A percentile compares a stretch with the other conserved stretches of the same genome.
These are phyloP conservation scores for Margaritifera margaritifera DNA, from an alignment of 2,888 invertebrate species.

Conservation along the genomic window DNA sequence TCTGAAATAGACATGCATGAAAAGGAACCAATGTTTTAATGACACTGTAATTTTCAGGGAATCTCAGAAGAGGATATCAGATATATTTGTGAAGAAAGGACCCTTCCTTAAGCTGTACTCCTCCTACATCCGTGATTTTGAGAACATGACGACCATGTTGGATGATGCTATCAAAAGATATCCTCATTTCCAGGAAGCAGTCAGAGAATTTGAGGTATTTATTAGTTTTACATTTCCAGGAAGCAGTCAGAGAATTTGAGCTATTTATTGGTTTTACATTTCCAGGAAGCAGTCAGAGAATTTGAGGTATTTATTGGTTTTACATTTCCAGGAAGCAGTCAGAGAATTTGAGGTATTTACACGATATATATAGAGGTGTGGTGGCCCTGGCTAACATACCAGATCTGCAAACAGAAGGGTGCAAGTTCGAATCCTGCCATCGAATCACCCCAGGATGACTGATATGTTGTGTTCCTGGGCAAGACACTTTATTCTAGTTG, in stretches of 20 bases:
- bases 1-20: background rate
- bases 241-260: conserved; percentile 76
- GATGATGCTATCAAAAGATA: conserved; percentile 76
- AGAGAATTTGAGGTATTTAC: no score
- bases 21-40: background rate
- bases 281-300: conserved; percentile 74
- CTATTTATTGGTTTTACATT: conserved; percentile 61
- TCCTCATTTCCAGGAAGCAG: conserved; percentile 74
- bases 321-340: no score
- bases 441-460: no score
- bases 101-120: conserved; percentile 78
- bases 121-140: conserved; percentile 77
- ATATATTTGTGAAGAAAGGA: conserved; percentile 78
- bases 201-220: conserved; percentile 75
- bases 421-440: no score
- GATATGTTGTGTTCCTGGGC: no score
- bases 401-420: no score
- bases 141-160: conserved; percentile 73
- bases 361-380: no score
- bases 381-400: no score
- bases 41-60: conserved; percentile 59
- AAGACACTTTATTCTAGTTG: no score
- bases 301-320: conserved; percentile 73
- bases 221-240: conserved; percentile 66
- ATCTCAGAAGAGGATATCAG: conserved; percentile 74